Conservation (phyloP, 2,888 invertebrate species). For the Drosophila niveifrons region DNA sequence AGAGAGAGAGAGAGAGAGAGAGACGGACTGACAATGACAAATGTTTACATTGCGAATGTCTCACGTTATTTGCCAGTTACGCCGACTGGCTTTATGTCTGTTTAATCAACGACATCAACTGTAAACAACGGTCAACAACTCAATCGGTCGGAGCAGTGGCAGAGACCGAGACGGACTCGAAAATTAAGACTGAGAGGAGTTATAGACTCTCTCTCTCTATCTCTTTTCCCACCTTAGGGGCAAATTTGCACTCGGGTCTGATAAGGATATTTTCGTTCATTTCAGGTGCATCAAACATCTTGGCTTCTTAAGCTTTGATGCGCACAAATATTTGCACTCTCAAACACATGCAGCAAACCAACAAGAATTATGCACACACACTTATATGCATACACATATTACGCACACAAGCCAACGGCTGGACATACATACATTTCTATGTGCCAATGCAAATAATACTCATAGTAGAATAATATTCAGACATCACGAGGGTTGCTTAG, state of each 20-base stretch:
- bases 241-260: neutral
- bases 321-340: constrained; percentile 67
- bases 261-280: constrained; percentile 47
- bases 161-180: neutral
- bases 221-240: neutral
- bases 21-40: constrained; percentile 29
- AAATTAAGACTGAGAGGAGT: neutral
- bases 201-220: neutral
- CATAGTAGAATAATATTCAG: constrained; percentile 30
- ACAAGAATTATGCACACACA: constrained; percentile 45
- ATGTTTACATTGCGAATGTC: constrained; percentile 53
- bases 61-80: constrained; percentile 56
- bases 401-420: too few relatives aligned
- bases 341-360: constrained; percentile 55
- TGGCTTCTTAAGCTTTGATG: constrained; percentile 71
- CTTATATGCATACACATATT: neutral
- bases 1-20: neutral
- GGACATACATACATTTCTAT: neutral
- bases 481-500: constrained; percentile 26
- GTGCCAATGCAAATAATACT: constrained; percentile 21
- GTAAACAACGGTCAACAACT: constrained; percentile 72
- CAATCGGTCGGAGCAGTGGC: constrained; percentile 26
- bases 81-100: constrained; percentile 67
- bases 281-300: constrained; percentile 65
- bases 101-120: constrained; percentile 72